Conservation (phyloP, 1,140 invertebrate genomes). For the Diachasma alloeum region DNA sequence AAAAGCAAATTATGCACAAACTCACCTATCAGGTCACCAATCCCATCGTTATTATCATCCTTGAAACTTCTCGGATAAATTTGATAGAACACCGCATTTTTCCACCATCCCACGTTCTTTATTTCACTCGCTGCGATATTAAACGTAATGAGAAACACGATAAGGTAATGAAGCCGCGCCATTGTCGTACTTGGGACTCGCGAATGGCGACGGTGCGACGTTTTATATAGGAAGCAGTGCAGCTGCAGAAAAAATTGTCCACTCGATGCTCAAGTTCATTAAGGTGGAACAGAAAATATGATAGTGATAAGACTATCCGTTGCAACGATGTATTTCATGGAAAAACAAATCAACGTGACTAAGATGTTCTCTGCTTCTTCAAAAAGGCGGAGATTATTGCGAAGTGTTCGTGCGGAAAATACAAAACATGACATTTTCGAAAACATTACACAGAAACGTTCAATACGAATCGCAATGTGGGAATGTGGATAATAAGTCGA, state of each 20-base stretch:
- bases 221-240: neutral
- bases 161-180: neutral
- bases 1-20: neutral
- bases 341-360: too few relatives aligned
- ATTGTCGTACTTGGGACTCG: neutral
- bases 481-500: too few relatives aligned
- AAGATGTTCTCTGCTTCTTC: too few relatives aligned
- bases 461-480: too few relatives aligned
- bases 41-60: slow-evolving; percentile 77
- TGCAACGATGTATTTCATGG: too few relatives aligned
- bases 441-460: too few relatives aligned
- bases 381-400: too few relatives aligned
- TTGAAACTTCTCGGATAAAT: slow-evolving; percentile 80
- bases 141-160: neutral
- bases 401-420: too few relatives aligned
- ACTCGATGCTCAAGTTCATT: neutral
- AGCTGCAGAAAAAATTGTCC: neutral
- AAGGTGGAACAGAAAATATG: neutral
- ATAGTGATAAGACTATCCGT: too few relatives aligned
- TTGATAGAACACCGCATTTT: slow-evolving; percentile 78
- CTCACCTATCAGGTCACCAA: slow-evolving; percentile 77
- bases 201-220: neutral
- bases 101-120: slow-evolving; percentile 73
- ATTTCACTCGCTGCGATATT: slow-evolving; percentile 36
- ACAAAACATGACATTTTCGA: too few relatives aligned